Percentiles rank a stretch among this genome's conserved stretches.
Evolutionary conservation across 2,888 invertebrate genomes (phyloP).

Genomic region (Oxycera nigricornis): DNA sequence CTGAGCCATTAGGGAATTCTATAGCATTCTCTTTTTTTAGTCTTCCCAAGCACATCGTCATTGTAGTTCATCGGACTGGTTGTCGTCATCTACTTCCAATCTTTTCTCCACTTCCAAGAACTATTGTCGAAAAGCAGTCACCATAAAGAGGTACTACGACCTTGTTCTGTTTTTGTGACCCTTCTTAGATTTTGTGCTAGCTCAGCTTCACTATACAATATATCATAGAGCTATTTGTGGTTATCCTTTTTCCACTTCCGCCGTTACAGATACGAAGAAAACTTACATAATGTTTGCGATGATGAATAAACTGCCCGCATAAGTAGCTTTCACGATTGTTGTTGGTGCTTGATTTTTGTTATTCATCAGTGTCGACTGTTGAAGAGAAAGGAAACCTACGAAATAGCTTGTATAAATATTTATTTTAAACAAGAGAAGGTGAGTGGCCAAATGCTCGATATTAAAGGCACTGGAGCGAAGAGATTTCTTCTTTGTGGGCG

Average conservation of each 20-base stretch:
- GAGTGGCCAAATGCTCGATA: slow-evolving; percentile 30
- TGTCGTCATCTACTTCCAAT: not conserved
- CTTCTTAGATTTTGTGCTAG: slow-evolving; percentile 6
- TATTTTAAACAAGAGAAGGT: slow-evolving; percentile 41
- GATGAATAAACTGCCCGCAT: slow-evolving; percentile 39
- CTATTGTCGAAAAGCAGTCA: slow-evolving; percentile 28
- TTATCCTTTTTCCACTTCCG: slow-evolving; percentile 24
- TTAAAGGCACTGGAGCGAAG: slow-evolving; percentile 28
- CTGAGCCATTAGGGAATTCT: slow-evolving; percentile 22
- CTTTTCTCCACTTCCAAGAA: not conserved
- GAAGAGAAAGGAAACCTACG: slow-evolving; percentile 33
- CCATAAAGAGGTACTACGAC: slow-evolving; percentile 25
- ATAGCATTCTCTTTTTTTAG: not conserved
- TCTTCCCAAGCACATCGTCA: slow-evolving; percentile 2
- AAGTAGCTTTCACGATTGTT: slow-evolving; percentile 26
- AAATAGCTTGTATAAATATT: slow-evolving; percentile 45
- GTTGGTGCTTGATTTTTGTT: not conserved
- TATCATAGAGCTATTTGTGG: slow-evolving; percentile 13
- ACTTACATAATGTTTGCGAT: slow-evolving; percentile 15
- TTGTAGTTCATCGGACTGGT: slow-evolving; percentile 5
- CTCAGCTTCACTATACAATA: slow-evolving; percentile 6
- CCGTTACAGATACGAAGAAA: not conserved
- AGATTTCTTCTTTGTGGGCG: slow-evolving; percentile 29
- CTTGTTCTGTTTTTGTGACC: slow-evolving; percentile 9
- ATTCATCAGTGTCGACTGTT: slow-evolving; percentile 7